Evolutionary conservation across 2,888 invertebrate genomes (phyloP), one percentile per base, ranked within the genome.

Genomic region (Eupithecia subumbrata): DNA sequence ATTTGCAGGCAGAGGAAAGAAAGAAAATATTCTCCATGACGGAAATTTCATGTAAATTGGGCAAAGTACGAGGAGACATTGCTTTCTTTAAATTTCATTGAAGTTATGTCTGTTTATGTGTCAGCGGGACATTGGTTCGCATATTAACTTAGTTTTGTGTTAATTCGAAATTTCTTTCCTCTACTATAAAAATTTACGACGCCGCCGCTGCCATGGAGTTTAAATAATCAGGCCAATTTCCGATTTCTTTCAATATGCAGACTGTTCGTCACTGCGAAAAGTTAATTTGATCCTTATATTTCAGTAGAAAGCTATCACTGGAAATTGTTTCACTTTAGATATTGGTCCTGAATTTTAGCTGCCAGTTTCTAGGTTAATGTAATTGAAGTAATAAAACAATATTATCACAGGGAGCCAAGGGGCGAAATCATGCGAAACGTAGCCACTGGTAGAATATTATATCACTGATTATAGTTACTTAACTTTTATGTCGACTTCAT

Each of bases 41-140:
- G 88, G 90, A 92, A 91, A 91, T 91, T 91, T 92, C 90, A 93
- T 92, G 92, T 90, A 92, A 93, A 94, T 93, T 92, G 88, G 85
- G 83, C 84, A 85, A 90, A 90, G 88, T 87, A 89, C 83, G 82
- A 87, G 84, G 82, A 83, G 84, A 86, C 88, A 84, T 84, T 87
- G 88, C 87, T 90, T 89, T 87, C 89, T 88, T 88, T 84, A 88
- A 90, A 88, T 87, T 89, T 87, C 82, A 82, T 84, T 88, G 84
- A 84, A 84, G 82, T 82, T 77, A 81, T 77, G 76, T 76, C 79
- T 78, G 72, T 79, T 40, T 40, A 67, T 40, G 4, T 40, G 8
- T 14, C 43, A 43, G 43, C n/a, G 12, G 25, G 22, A 45, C 22
- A 43, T 40, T 40, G 43, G 14, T 25, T 43, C 22, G 14, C 14